A percentile compares a stretch with the other conserved stretches of the same genome.
These are phyloP conservation scores for Gasterosteus aculeatus DNA, from an alignment of 2,113 vertebrate genomes.

Conservation along the genomic window DNA sequence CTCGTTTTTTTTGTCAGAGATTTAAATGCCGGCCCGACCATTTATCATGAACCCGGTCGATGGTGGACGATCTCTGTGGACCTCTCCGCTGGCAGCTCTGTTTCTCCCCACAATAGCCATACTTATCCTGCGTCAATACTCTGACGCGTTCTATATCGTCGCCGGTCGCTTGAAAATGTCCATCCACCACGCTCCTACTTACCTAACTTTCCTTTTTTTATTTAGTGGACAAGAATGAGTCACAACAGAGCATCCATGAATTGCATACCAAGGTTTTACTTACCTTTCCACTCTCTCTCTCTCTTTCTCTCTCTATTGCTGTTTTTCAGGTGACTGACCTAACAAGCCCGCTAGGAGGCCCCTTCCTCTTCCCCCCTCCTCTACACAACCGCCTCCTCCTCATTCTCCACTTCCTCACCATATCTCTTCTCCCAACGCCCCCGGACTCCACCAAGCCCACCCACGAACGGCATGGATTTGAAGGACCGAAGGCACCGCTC, in stretches of 20 bases:
- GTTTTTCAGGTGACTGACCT: conserved; percentile 72
- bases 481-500: conserved; percentile 93
- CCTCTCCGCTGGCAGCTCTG: conserved; percentile 48
- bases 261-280: conserved; percentile 54
- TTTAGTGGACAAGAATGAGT: conserved; percentile 52
- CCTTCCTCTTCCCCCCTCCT: conserved; percentile 22
- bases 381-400: conserved; percentile 1
- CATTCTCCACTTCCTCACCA: not conserved
- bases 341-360: conserved; percentile 58
- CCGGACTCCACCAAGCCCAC: not conserved
- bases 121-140: conserved; percentile 64
- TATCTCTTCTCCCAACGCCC: conserved; percentile 22
- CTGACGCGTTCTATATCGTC: conserved; percentile 61
- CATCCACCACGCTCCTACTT: conserved; percentile 39
- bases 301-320: conserved; percentile 46
- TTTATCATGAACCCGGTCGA: conserved; percentile 63
- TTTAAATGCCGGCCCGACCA: conserved; percentile 52
- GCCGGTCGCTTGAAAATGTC: conserved; percentile 57
- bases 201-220: conserved; percentile 49
- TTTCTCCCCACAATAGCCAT: conserved; percentile 59
- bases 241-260: conserved; percentile 58
- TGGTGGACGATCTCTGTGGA: conserved; percentile 55
- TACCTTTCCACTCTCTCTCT: conserved; percentile 38
- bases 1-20: conserved; percentile 51
- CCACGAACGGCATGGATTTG: conserved; percentile 85